Percentiles rank a stretch among this genome's conserved stretches.
Conservation (phyloP, 2,888 invertebrate genomes). For the Mythimna lalbum region DNA sequence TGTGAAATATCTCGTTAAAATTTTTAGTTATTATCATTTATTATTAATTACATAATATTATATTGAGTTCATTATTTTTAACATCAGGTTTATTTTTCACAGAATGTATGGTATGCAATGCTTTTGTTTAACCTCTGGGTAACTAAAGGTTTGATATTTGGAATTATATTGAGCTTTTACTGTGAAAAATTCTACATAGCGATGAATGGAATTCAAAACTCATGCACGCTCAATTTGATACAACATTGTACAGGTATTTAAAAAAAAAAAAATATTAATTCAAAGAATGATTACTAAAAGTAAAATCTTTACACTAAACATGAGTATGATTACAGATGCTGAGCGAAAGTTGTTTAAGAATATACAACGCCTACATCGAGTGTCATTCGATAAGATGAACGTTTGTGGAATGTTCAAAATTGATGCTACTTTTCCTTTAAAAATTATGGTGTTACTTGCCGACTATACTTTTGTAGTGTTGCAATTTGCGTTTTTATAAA, state of each 20-base stretch:
- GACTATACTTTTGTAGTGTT: slow-evolving; percentile 23
- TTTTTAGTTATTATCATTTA: too few relatives aligned
- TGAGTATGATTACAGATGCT: slow-evolving; percentile 12
- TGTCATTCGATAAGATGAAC: slow-evolving; percentile 10
- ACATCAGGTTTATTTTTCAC: background rate
- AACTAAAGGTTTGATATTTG: background rate
- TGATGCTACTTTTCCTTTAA: slow-evolving; percentile 29
- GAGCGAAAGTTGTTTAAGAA: slow-evolving; percentile 31
- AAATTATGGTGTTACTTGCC: slow-evolving; percentile 13
- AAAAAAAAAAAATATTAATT: background rate
- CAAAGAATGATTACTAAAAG: background rate
- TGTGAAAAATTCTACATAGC: slow-evolving; percentile 13
- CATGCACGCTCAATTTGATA: slow-evolving; percentile 8
- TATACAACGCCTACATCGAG: slow-evolving; percentile 20
- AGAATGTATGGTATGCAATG: background rate
- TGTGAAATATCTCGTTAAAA: too few relatives aligned
- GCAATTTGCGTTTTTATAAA: slow-evolving; percentile 22
- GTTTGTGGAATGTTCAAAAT: slow-evolving; percentile 27
- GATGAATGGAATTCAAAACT: background rate
- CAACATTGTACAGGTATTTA: slow-evolving; percentile 22
- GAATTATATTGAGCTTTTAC: background rate
- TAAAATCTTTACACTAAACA: too few relatives aligned
- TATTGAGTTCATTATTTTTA: background rate
- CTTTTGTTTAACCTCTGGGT: background rate
- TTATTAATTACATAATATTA: too few relatives aligned